A percentile compares a stretch with the other conserved stretches of the same genome.
Evolutionary conservation across 2,113 vertebrate genomes (phyloP).

Genomic region (Clupea harengus): DNA sequence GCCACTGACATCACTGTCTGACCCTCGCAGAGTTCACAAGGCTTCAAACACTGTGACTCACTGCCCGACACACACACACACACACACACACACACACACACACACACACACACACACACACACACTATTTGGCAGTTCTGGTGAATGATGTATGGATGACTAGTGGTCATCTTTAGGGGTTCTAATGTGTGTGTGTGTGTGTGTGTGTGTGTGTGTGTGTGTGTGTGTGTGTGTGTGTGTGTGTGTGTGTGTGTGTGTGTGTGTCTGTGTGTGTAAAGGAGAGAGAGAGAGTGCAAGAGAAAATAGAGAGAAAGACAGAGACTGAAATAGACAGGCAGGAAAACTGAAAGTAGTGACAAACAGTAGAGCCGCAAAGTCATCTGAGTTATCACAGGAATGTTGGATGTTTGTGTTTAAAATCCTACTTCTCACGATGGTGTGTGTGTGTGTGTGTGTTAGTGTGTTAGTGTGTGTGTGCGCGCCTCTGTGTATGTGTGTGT

Average conservation of each 20-base stretch:
- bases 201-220: neutral
- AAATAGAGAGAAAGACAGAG: neutral
- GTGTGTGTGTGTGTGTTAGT: neutral
- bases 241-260: slow-evolving; percentile 11
- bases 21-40: neutral
- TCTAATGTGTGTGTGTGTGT: neutral
- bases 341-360: neutral
- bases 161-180: neutral
- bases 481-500: neutral
- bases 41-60: slow-evolving; percentile 3
- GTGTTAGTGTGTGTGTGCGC: neutral
- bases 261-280: neutral
- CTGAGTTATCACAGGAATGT: slow-evolving; percentile 51
- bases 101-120: slow-evolving; percentile 6
- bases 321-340: neutral
- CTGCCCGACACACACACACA: neutral
- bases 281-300: neutral
- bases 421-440: neutral
- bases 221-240: neutral
- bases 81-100: neutral
- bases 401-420: slow-evolving; percentile 45
- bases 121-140: neutral
- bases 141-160: neutral
- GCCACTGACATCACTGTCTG: neutral
- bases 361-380: slow-evolving; percentile 7